A percentile compares a stretch with the other conserved stretches of the same genome.
These are phyloP conservation scores for Lophius americanus DNA, from an alignment of 2,797 vertebrate genomes.

Conservation along the genomic window DNA sequence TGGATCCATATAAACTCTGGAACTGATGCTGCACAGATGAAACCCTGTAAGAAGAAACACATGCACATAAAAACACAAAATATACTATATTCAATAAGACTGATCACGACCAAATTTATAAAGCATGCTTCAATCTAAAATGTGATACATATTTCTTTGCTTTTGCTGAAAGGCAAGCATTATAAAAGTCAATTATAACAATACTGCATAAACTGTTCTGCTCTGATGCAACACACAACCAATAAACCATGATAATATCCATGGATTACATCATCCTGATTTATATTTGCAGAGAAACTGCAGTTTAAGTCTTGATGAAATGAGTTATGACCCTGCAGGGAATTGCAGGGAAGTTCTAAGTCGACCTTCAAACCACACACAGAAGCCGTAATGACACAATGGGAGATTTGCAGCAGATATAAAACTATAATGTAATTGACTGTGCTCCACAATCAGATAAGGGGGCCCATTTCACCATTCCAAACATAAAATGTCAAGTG, in stretches of 20 bases:
- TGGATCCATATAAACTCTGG: conserved; percentile 16
- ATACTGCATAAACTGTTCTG: not conserved
- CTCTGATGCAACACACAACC: not conserved
- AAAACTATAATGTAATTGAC: conserved; percentile 73
- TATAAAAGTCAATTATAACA: no score
- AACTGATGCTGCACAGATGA: conserved; percentile 15
- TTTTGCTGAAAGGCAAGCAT: no score
- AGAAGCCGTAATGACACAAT: conserved; percentile 59
- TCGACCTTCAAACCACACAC: conserved; percentile 50
- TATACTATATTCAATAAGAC: not conserved
- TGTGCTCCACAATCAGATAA: conserved; percentile 76
- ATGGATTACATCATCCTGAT: conserved; percentile 25
- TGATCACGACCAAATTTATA: conserved; percentile 16
- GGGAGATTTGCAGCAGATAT: conserved; percentile 70
- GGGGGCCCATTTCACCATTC: conserved; percentile 52
- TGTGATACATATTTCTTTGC: not conserved
- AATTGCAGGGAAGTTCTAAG: conserved; percentile 27
- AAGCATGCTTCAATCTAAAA: not conserved
- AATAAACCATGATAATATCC: conserved; percentile 28
- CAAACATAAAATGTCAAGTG: conserved; percentile 55
- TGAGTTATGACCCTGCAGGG: conserved; percentile 40
- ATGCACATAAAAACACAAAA: not conserved
- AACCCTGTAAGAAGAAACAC: conserved; percentile 16
- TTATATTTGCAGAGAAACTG: conserved; percentile 33
- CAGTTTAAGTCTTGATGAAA: conserved; percentile 23